Base-by-base conservation (phyloP, 2,113 vertebrate genomes). In the Cariama cristata region DNA sequence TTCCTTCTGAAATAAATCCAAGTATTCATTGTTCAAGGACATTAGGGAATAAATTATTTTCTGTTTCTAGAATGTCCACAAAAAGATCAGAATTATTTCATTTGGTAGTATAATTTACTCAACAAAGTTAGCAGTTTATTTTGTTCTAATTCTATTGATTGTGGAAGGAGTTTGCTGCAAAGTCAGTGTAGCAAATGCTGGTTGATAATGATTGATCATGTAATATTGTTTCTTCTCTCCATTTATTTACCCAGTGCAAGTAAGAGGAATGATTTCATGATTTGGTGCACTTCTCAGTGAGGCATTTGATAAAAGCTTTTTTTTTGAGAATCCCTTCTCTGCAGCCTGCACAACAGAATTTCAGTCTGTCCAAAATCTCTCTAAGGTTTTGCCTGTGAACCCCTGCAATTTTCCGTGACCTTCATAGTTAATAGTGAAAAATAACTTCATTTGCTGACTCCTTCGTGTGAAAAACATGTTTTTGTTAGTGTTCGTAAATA, bases 101-200 rank as follows among this genome's bases (percentile, higher is more conserved):
- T 94, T 96, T 90, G 71, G 81, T 91, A 96, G 80, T 93, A 87
- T 93, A 93, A 96, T 94, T 94, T 90, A 45, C 71, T 95, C 74
- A 72, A 44, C 50, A 55, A 93, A 88, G 62, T 94, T 95, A 79
- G 80, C 55, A 32, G 62, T 62, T 89, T 75, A 47, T 93, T 97
- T 95, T 76, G 14, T 69, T 82, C 44, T 79, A 73, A 75, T 93
- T 94, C 47, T 13, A 1, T 62, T 71, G 76, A 35, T 62, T 88
- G 47, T 87, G 52, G 72, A 32, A 80, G 19, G 15, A 12, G 20
- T 42, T 93, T 85, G 60, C 56, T 82, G 33, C 9, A 21, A 91
- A 89, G 64, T 58, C 88, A 69, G 14, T 3, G 63, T 59, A 77
- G 75, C 56, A 63, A 64, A 33, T 72, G 66, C 30, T 66, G 53